A percentile compares a stretch with the other conserved stretches of the same genome.
Conservation (phyloP, 2,888 invertebrate genomes). For the Sepiola atlantica region DNA sequence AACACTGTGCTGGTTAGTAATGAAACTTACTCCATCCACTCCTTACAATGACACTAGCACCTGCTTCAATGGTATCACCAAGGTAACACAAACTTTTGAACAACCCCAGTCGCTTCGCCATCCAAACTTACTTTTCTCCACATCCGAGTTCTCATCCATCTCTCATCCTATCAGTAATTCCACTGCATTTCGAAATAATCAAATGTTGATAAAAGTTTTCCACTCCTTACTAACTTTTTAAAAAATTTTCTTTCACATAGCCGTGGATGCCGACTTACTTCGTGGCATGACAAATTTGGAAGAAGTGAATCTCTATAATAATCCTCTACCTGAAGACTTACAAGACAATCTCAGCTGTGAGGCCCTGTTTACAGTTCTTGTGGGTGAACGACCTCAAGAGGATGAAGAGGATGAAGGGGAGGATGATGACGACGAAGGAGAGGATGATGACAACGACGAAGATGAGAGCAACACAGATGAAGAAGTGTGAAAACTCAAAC, state of each 20-base stretch:
- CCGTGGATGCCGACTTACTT: conserved; percentile 60
- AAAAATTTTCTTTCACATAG: conserved; percentile 50
- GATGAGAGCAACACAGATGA: neutral
- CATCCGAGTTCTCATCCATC: too few relatives aligned
- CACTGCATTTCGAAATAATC: neutral
- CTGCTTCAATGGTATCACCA: too few relatives aligned
- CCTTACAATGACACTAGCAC: neutral
- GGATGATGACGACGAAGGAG: neutral
- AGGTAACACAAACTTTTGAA: too few relatives aligned
- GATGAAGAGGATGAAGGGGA: neutral
- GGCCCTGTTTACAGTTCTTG: neutral
- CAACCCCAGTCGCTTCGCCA: too few relatives aligned
- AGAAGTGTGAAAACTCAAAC: neutral
- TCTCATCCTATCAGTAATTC: neutral
- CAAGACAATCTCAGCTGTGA: neutral
- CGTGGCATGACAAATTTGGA: conserved; percentile 58
- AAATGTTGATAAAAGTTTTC: neutral
- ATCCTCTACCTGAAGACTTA: conserved; percentile 58
- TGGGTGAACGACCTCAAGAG: neutral
- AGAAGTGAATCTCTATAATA: conserved; percentile 64
- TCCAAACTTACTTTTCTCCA: too few relatives aligned
- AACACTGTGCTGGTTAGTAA: too few relatives aligned
- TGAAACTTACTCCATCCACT: too few relatives aligned
- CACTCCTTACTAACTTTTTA: conserved; percentile 44
- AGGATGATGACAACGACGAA: neutral